A percentile compares a stretch with the other conserved stretches of the same genome.
Conservation (phyloP, 2,888 invertebrate genomes). For the Camptogramma bilineatum region DNA sequence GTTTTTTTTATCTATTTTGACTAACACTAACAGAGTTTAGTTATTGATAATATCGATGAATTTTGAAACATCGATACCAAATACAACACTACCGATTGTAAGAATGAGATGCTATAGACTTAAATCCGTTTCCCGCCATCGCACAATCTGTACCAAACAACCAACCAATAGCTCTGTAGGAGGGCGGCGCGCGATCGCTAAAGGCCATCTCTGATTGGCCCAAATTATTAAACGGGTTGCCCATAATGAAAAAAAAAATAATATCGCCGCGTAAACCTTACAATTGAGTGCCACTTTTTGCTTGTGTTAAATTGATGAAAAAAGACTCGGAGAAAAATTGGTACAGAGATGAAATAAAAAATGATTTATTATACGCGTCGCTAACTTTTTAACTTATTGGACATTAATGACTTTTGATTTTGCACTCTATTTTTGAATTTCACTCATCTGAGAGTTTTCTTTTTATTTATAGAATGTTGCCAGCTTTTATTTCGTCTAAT, state of each 20-base stretch:
- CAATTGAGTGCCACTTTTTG: constrained; percentile 84
- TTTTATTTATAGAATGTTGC: constrained; percentile 64
- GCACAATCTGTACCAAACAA: constrained; percentile 73
- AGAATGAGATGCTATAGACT: constrained; percentile 82
- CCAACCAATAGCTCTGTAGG: constrained; percentile 70
- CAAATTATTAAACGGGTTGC: constrained; percentile 80
- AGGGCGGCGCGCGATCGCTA: constrained; percentile 72
- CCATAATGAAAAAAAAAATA: constrained; percentile 74
- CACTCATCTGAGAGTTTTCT: constrained; percentile 49
- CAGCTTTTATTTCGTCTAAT: constrained; percentile 58
- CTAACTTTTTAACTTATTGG: constrained; percentile 84
- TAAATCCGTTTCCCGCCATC: constrained; percentile 83
- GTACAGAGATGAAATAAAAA: constrained; percentile 80
- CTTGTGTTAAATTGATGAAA: constrained; percentile 84
- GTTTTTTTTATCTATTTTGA: neutral
- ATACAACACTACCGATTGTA: constrained; percentile 62
- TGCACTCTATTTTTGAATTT: constrained; percentile 68
- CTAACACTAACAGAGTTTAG: neutral
- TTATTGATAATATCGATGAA: constrained; percentile 15
- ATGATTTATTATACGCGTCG: constrained; percentile 81
- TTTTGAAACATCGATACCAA: constrained; percentile 47
- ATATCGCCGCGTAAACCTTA: constrained; percentile 71
- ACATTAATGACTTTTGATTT: constrained; percentile 84
- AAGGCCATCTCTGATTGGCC: constrained; percentile 68
- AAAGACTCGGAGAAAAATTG: constrained; percentile 80